Base-by-base conservation (phyloP, 2,113 vertebrate species). In the Entosphenus tridentatus region DNA sequence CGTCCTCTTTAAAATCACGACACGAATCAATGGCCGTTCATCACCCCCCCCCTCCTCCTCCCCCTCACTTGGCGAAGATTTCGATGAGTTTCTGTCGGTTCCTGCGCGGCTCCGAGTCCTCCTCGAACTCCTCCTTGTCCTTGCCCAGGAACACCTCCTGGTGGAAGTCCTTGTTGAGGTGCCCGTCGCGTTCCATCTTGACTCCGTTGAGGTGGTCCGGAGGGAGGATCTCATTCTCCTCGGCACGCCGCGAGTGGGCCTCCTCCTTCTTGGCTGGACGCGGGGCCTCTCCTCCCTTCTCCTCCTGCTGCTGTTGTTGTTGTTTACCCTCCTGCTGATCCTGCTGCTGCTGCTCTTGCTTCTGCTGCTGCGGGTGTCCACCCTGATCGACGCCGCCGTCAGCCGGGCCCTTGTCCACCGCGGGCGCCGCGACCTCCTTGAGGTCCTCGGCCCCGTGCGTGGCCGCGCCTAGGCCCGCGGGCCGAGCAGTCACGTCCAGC, bases 51-150 rank as follows among this genome's bases (percentile, higher is more conserved):
- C n/a, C 62, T 65, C 62, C 8, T 9, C 10, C n/a, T 65, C 62
- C 39, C 6, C 73, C 62, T 65, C 62, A 65, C 62, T 65, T 65
- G 8, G n/a, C 62, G 18, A 65, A 65, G 62, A 65, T 65, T 18
- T 65, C 62, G n/a, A 65, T 18, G 62, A 65, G 62, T 18, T 65
- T 65, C 18, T 65, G n/a, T 2, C 62, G 62, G 62, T 65, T 65
- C 62, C 10, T 65, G n/a, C 62, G 62, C 62, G 62, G 62, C 62
- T 65, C 62, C 62, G 62, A 65, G 62, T 65, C 62, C 62, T 65
- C 62, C 8, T 65, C 62, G 18, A 65, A 65, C 62, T 65, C 62
- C 18, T 65, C 62, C 62, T 65, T 65, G 7, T 65, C n/a, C 18
- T 65, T 65, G n/a, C 62, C 62, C 8, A 65, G 62, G 62, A 65